Percentiles rank a stretch among this genome's conserved stretches.
Conservation (phyloP, 1,140 invertebrate genomes). For the Lasioglossum baleicum region DNA sequence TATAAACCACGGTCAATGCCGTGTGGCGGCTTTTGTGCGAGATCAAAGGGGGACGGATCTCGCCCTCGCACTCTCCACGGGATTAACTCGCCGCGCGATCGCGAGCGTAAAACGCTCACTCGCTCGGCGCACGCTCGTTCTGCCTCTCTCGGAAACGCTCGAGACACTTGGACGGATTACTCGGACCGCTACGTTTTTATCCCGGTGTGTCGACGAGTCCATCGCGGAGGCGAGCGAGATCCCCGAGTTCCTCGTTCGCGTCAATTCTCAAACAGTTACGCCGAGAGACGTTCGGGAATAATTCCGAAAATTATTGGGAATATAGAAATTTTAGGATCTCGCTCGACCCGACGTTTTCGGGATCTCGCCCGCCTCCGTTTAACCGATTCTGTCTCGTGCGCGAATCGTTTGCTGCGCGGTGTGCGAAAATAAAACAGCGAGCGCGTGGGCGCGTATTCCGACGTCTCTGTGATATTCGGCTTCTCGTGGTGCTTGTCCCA, state of each 20-base stretch:
- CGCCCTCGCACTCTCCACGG: constrained; percentile 61
- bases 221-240: neutral
- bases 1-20: constrained; percentile 80
- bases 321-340: too few relatives aligned
- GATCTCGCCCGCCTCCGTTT: too few relatives aligned
- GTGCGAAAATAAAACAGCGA: neutral
- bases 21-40: constrained; percentile 77
- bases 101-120: constrained; percentile 40
- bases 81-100: constrained; percentile 46
- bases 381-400: neutral
- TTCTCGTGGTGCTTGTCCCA: too few relatives aligned
- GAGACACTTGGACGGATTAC: constrained; percentile 46
- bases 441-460: too few relatives aligned
- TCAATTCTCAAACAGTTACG: too few relatives aligned
- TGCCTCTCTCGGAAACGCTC: constrained; percentile 45
- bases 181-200: constrained; percentile 39
- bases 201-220: constrained; percentile 20
- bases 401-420: too few relatives aligned
- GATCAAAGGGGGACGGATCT: constrained; percentile 74
- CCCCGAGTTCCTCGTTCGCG: too few relatives aligned
- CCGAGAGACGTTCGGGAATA: too few relatives aligned
- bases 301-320: too few relatives aligned
- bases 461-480: too few relatives aligned
- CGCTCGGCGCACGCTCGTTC: constrained; percentile 12
- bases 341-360: too few relatives aligned